These are phyloP conservation scores for Pica pica DNA, from an alignment of 2,113 vertebrate species.

Conservation along the genomic window DNA sequence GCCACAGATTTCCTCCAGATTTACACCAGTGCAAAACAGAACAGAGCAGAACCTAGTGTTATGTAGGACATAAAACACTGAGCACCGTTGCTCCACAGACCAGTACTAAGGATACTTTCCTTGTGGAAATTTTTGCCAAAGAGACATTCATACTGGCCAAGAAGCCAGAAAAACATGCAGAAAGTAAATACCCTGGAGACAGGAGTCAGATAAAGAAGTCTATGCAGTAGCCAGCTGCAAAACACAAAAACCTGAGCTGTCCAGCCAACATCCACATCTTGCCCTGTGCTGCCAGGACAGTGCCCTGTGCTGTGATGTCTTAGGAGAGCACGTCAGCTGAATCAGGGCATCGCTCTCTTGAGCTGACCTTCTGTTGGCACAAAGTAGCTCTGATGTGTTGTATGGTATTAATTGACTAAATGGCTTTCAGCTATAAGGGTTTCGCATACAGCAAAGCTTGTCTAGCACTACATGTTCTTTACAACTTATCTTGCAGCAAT, in stretches of 20 bases:
- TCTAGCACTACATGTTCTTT: neutral
- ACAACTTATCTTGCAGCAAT: slow-evolving; percentile 15
- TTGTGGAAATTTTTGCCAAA: neutral
- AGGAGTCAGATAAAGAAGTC: neutral
- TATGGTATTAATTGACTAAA: slow-evolving; percentile 29
- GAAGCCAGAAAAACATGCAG: neutral
- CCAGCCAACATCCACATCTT: neutral
- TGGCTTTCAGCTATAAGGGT: slow-evolving; percentile 2
- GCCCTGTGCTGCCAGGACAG: neutral
- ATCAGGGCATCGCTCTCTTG: neutral
- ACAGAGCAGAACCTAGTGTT: neutral
- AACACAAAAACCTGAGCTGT: neutral
- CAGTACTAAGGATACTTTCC: neutral
- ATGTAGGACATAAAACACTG: neutral
- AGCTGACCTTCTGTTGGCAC: neutral
- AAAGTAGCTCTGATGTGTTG: neutral
- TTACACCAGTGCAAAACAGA: neutral
- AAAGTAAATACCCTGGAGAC: neutral
- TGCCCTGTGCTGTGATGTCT: neutral
- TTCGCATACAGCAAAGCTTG: neutral
- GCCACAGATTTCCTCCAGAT: neutral
- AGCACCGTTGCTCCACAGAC: fast-evolving
- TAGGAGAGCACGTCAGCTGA: neutral
- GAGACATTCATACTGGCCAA: neutral
- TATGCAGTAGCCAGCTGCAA: neutral